Percentiles rank a stretch among this genome's conserved stretches.
Conservation (phyloP, 2,888 invertebrate species). For the Chloroclystis v-ata region DNA sequence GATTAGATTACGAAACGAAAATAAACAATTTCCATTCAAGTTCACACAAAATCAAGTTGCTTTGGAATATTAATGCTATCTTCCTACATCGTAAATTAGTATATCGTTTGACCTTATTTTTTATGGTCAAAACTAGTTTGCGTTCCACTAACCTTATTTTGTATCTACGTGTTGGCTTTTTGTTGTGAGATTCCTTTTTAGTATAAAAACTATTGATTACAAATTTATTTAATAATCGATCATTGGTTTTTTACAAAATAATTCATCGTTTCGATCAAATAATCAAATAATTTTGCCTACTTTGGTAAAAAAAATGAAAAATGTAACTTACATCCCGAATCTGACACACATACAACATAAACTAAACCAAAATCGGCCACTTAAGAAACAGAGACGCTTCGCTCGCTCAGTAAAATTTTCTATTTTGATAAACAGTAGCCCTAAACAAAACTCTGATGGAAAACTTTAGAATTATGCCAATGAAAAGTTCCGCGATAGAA, state of each 20-base stretch:
- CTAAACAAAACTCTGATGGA: not conserved
- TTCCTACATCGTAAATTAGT: slow-evolving; percentile 6
- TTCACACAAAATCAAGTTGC: not conserved
- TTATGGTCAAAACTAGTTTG: slow-evolving; percentile 15
- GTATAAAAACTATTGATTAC: too few species aligned
- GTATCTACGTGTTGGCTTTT: not conserved
- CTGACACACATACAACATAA: too few species aligned
- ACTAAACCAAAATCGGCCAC: too few species aligned
- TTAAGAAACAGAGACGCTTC: too few species aligned
- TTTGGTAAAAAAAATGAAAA: too few species aligned
- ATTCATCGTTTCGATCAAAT: too few species aligned
- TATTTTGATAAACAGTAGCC: not conserved
- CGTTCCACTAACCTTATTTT: slow-evolving; percentile 12
- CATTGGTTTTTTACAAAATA: too few species aligned
- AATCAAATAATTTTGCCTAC: too few species aligned
- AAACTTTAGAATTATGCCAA: slow-evolving; percentile 1
- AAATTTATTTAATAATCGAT: too few species aligned
- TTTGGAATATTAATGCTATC: not conserved
- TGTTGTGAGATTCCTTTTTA: too few species aligned
- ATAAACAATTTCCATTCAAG: not conserved
- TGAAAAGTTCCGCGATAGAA: slow-evolving; percentile 4
- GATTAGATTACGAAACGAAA: not conserved
- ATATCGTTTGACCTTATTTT: slow-evolving; percentile 26
- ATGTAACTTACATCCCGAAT: not conserved
- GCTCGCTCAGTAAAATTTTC: not conserved